Conservation (phyloP, 1,140 invertebrate genomes). For the Pseudomyrmex cubaensis region DNA sequence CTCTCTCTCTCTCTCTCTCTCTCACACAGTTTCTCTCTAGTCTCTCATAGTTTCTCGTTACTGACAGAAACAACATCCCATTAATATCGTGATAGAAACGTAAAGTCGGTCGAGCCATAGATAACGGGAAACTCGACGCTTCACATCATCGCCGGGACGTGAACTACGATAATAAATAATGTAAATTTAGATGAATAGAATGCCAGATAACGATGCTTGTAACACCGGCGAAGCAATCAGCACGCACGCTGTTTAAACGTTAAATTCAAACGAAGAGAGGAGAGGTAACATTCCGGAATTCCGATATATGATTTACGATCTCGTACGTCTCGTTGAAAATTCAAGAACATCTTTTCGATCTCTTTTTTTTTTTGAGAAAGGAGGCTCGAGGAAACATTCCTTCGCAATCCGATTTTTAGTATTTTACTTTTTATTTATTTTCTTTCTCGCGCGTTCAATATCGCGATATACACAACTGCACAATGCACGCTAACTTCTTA, state of each 20-base stretch:
- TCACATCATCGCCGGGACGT: neutral
- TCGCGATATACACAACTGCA: neutral
- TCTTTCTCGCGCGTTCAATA: neutral
- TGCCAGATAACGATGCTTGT: neutral
- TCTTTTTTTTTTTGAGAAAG: neutral
- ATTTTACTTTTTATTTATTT: constrained; percentile 21
- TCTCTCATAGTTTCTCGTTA: constrained; percentile 61
- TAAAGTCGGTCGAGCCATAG: constrained; percentile 5
- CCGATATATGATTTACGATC: no score
- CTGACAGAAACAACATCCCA: constrained; percentile 61
- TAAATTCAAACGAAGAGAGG: neutral
- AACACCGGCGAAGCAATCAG: neutral
- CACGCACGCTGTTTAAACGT: neutral
- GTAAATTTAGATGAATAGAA: constrained; percentile 45
- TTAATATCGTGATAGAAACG: constrained; percentile 60
- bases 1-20: no score
- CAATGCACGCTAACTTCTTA: constrained; percentile 2
- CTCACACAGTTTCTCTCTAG: neutral
- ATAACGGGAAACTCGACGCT: constrained; percentile 25
- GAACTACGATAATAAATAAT: neutral
- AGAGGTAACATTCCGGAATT: neutral
- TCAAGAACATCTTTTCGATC: no score
- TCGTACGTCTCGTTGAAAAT: no score
- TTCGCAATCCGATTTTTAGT: neutral
- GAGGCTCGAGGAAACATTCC: neutral